Conservation (phyloP, 30 jellyfish, hydroid and myxozoan species). For the Turritopsis rubra region DNA sequence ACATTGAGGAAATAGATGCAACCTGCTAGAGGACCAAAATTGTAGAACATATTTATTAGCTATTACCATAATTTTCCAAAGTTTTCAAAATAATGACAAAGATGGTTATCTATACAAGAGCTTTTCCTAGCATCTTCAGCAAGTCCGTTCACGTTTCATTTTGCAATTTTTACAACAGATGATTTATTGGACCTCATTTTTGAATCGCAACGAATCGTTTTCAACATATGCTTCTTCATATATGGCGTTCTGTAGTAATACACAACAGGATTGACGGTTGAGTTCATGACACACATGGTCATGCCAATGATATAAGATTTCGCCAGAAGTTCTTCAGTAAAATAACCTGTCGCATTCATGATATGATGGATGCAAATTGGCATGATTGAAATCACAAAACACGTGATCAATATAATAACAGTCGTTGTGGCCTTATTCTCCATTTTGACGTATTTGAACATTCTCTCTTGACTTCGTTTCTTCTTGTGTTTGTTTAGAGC, state of each 20-base stretch:
- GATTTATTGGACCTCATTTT: too few species aligned
- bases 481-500: neutral
- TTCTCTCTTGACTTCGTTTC: neutral
- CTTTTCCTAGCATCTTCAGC: too few species aligned
- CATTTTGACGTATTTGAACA: neutral
- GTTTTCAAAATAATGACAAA: too few species aligned
- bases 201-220: too few species aligned
- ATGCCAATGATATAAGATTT: neutral
- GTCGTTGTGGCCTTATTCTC: neutral
- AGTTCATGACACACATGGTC: neutral
- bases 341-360: neutral
- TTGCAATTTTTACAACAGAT: too few species aligned
- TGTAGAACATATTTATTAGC: too few species aligned
- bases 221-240: too few species aligned
- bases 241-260: slow-evolving; percentile 1
- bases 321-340: neutral
- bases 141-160: too few species aligned
- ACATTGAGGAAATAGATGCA: too few species aligned
- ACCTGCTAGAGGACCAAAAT: too few species aligned
- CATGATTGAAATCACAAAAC: neutral
- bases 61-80: too few species aligned
- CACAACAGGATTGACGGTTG: neutral
- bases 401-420: neutral
- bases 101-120: too few species aligned
- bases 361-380: neutral